Base-by-base conservation (phyloP, 2,888 invertebrate genomes). In the Andrena bicolor region DNA sequence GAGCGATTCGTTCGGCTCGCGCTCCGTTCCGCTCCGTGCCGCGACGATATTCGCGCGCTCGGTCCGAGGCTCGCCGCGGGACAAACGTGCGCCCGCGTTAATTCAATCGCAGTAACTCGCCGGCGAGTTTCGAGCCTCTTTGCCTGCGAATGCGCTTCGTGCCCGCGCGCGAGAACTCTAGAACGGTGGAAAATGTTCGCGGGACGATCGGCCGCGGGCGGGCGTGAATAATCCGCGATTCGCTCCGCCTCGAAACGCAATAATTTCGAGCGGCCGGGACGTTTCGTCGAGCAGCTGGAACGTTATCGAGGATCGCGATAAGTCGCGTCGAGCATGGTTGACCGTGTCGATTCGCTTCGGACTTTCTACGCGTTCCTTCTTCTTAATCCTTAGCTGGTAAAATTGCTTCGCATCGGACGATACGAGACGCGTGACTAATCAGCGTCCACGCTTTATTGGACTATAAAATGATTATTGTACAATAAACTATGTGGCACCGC, bases 1-100 rank as follows among this genome's bases (percentile, higher is more conserved):
- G 79, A 88, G 84, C 88, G 86, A 88, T 88, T 87, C 85, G 81
- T 77, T 83, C 86, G 56, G 70, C 74, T 61, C 65, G 72, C 76
- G 75, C 56, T 77, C 83, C 79, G 85, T 85, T 75, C 60, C 79
- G 71, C 61, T 71, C 56, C 60, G 66, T 63, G 56, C 41, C 69
- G n/a, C 61, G 58, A 56, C 71, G 86, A 81, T 80, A 84, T 87
- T 90, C 88, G 88, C 84, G 83, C 83, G 74, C 56, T 56, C 20
- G 23, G 53, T 23, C 3, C 80, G 65, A 72, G 66, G 75, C 84
- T 88, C 82, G 82, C 78, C 80, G 82, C 84, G 56, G 83, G 53
- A 49, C 32, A 49, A 58, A 26, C 66, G 61, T 28, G 41, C 30
- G 48, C 72, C 28, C 75, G 20, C 68, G 72, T 69, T 82, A 76